Evolutionary conservation across 2,888 invertebrate species (phyloP).

Genomic region (Macaria notata): DNA sequence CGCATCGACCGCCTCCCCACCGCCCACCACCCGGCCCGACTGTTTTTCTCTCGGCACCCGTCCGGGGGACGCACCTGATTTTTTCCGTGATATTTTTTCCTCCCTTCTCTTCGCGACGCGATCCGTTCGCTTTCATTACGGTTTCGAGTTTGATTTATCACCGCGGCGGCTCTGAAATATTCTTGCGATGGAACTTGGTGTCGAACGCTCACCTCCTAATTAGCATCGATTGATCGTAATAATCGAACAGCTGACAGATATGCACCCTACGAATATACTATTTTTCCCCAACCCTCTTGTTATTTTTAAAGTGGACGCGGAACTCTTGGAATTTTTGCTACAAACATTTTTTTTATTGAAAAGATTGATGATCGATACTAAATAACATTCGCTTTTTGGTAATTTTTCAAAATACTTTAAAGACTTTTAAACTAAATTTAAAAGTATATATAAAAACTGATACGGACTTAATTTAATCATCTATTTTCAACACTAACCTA

Average conservation of each 20-base stretch:
- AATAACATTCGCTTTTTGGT: no score
- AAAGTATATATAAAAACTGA: no score
- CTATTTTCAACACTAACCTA: no score
- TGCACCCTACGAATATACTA: conserved; percentile 22
- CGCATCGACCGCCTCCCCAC: conserved; percentile 72
- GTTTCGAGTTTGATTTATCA: conserved; percentile 83
- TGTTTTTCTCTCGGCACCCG: conserved; percentile 78
- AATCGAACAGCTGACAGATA: conserved; percentile 37
- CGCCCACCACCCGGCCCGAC: conserved; percentile 57
- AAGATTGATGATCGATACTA: no score
- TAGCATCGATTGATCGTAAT: conserved; percentile 74
- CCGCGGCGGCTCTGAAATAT: conserved; percentile 78
- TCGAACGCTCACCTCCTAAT: conserved; percentile 78
- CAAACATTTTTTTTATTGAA: no score
- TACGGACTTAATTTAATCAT: no score
- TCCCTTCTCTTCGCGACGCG: conserved; percentile 80
- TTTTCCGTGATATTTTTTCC: conserved; percentile 83
- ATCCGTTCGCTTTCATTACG: conserved; percentile 83
- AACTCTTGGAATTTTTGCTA: background rate
- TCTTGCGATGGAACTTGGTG: conserved; percentile 75
- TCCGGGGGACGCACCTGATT: conserved; percentile 82
- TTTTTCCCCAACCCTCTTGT: conserved; percentile 2
- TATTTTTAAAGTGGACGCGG: conserved; percentile 4
- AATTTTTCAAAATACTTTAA: no score
- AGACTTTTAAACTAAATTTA: no score